Conservation (phyloP, 2,113 vertebrate species). For the Takifugu flavidus region DNA sequence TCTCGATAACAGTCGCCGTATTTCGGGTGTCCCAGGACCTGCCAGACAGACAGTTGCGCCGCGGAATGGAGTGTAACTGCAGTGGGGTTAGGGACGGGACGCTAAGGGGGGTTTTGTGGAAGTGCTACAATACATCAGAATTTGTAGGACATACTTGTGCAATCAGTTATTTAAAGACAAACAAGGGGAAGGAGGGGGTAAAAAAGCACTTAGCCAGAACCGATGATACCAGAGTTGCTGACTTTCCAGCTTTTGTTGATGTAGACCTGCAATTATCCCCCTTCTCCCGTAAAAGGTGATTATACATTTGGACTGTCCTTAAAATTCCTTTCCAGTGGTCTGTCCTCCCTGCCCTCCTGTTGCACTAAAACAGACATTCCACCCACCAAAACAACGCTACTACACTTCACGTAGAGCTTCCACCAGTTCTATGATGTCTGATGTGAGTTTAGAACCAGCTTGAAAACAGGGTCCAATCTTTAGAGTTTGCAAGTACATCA, state of each 20-base stretch:
- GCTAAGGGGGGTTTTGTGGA: conserved; percentile 44
- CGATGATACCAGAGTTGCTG: conserved; percentile 15
- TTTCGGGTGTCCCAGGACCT: conserved; percentile 34
- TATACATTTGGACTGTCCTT: conserved; percentile 34
- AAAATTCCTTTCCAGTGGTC: conserved; percentile 37
- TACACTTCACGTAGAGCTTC: not conserved
- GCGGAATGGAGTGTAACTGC: conserved; percentile 51
- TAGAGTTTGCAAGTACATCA: too few species aligned
- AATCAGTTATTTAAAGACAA: conserved; percentile 23
- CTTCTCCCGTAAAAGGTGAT: conserved; percentile 30
- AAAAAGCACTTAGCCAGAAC: conserved; percentile 9
- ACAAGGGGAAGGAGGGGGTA: conserved; percentile 6
- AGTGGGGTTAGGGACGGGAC: conserved; percentile 34
- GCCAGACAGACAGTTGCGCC: conserved; percentile 49
- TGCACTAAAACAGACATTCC: conserved; percentile 32
- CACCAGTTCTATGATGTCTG: too few species aligned
- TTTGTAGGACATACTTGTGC: conserved; percentile 42
- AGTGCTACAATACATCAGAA: conserved; percentile 49
- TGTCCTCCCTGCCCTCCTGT: not conserved
- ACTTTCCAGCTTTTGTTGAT: conserved; percentile 29
- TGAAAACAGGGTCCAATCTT: too few species aligned
- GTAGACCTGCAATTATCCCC: conserved; percentile 28
- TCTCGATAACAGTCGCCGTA: conserved; percentile 50
- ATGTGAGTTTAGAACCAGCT: too few species aligned
- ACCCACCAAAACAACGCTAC: not conserved